Evolutionary conservation across 2,113 vertebrate genomes (phyloP).

Genomic region (Prietella phreatophila): DNA sequence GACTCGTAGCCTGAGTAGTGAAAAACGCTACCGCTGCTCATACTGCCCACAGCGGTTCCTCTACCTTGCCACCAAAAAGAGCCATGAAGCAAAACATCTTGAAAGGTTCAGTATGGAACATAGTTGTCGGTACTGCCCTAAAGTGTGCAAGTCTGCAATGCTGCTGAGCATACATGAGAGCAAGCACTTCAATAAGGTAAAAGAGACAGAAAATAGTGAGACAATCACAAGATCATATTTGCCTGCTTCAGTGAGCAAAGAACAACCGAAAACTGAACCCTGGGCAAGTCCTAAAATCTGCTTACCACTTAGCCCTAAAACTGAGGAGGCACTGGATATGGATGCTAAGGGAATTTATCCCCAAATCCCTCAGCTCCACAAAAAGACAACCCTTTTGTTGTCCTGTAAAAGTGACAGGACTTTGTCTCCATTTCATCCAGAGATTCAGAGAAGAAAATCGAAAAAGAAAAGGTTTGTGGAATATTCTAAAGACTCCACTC

Average conservation of each 20-base stretch:
- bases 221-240: conserved; percentile 46
- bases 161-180: conserved; percentile 81
- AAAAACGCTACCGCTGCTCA: conserved; percentile 91
- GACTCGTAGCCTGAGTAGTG: conserved; percentile 82
- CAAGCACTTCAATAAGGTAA: conserved; percentile 78
- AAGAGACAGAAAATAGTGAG: conserved; percentile 46
- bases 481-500: conserved; percentile 51
- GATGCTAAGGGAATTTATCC: conserved; percentile 47
- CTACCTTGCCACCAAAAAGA: conserved; percentile 93
- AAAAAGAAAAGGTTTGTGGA: conserved; percentile 57
- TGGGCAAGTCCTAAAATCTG: conserved; percentile 56
- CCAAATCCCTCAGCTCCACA: conserved; percentile 46
- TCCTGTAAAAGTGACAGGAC: conserved; percentile 46
- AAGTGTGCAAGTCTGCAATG: conserved; percentile 83
- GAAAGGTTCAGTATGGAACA: conserved; percentile 77
- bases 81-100: conserved; percentile 90
- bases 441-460: conserved; percentile 61
- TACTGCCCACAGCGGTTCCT: conserved; percentile 95
- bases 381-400: conserved; percentile 55
- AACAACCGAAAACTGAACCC: conserved; percentile 58
- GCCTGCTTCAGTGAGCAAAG: conserved; percentile 52
- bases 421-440: conserved; percentile 52
- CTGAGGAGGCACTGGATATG: conserved; percentile 41
- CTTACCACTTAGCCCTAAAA: conserved; percentile 52
- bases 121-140: conserved; percentile 78